phyloP scores from a whole-genome alignment of 37 sponge, comb jelly and placozoan species.

The Ianthella basta region DNA sequence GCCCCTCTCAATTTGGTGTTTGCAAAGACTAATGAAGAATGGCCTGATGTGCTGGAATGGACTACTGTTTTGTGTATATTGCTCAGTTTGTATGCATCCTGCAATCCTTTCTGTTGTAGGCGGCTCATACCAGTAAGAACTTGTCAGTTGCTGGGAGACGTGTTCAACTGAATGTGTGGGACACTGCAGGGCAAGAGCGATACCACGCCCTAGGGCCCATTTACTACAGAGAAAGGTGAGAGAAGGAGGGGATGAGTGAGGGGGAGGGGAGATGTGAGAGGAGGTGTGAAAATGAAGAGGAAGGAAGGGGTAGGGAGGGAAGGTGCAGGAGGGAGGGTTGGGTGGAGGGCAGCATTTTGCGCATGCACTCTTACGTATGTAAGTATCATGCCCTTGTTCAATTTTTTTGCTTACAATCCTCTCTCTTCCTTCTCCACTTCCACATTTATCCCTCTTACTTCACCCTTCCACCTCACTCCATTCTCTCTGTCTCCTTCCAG shows the following conservation, averaged over 20 bases:
- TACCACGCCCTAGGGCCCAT: slow-evolving; percentile 99
- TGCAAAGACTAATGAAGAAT: too few relatives aligned
- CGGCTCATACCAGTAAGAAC: slow-evolving; percentile 90
- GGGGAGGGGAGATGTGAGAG: too few relatives aligned
- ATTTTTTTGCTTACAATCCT: background rate
- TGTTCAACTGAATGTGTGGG: slow-evolving; percentile 90
- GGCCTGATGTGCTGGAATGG: too few relatives aligned
- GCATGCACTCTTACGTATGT: background rate
- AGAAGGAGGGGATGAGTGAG: too few relatives aligned
- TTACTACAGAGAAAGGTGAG: slow-evolving; percentile 95
- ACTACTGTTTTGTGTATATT: too few relatives aligned
- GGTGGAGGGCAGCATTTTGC: background rate
- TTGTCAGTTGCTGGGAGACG: slow-evolving; percentile 87
- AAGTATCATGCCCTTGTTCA: background rate
- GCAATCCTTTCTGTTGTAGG: slow-evolving; percentile 46
- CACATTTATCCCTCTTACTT: background rate
- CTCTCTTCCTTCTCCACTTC: background rate
- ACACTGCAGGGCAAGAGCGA: slow-evolving; percentile 99
- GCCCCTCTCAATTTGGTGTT: too few relatives aligned
- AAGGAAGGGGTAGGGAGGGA: too few relatives aligned
- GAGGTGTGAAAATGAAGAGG: too few relatives aligned
- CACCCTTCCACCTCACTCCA: background rate
- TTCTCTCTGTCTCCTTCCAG: slow-evolving; percentile 14
- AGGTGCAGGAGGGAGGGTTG: too few relatives aligned
- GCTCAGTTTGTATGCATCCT: too few relatives aligned